Percentiles rank a stretch among this genome's conserved stretches.
Conservation (phyloP, 2,113 vertebrate genomes). For the Boleophthalmus pectinirostris region DNA sequence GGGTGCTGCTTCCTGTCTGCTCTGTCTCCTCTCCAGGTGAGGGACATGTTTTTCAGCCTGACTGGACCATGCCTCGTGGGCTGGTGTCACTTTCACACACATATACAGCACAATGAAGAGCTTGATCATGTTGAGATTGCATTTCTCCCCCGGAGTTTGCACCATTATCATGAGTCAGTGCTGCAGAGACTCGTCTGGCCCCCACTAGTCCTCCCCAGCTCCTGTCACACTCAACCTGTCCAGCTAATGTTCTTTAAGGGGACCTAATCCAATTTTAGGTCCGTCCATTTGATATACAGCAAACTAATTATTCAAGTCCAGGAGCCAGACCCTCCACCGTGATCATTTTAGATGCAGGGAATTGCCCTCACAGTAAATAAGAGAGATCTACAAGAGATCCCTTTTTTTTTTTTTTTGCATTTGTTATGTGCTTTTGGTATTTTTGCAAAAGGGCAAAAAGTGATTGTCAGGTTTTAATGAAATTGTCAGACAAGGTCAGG, state of each 20-base stretch:
- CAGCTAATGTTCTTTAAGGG: conserved; percentile 7
- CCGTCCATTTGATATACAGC: neutral
- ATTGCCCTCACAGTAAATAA: too few relatives aligned
- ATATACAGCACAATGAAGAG: conserved; percentile 25
- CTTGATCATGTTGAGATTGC: conserved; percentile 39
- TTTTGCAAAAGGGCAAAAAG: too few relatives aligned
- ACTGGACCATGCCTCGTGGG: conserved; percentile 28
- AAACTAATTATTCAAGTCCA: too few relatives aligned
- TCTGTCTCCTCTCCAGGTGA: conserved; percentile 43
- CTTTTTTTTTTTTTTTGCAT: too few relatives aligned
- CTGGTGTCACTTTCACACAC: conserved; percentile 35
- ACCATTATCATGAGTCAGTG: conserved; percentile 26
- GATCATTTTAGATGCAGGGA: neutral
- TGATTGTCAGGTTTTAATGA: too few relatives aligned
- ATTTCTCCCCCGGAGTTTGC: conserved; percentile 36
- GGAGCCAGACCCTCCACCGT: too few relatives aligned
- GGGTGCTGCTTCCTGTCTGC: conserved; percentile 19
- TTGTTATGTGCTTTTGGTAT: too few relatives aligned
- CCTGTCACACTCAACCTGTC: conserved; percentile 15
- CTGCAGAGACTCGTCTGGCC: conserved; percentile 8
- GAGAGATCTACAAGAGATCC: too few relatives aligned
- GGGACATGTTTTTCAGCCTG: conserved; percentile 33
- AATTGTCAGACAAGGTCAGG: too few relatives aligned
- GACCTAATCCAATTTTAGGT: neutral
- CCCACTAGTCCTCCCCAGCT: conserved; percentile 9